Evolutionary conservation across 1,140 invertebrate genomes (phyloP), one percentile per base, ranked within the genome.

Genomic region (Trichomalopsis sarcophagae): DNA sequence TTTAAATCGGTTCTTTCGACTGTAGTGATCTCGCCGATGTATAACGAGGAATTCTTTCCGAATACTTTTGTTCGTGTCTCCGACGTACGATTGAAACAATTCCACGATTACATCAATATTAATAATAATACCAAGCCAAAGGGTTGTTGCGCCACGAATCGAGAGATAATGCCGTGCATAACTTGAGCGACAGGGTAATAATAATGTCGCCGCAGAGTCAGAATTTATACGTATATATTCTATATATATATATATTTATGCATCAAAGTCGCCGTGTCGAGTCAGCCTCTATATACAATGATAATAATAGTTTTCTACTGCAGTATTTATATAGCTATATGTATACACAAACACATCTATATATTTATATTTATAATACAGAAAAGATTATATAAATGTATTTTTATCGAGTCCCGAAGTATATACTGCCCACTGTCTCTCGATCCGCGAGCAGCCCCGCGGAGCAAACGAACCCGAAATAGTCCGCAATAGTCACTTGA

Each of bases 401-500:
- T 87, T 87, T 89, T 87, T 87, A 88, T 84, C 87, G 71, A 84
- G 69, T 77, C 84, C 78, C 76, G 33, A 30, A 77, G 76, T 82
- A 66, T 77, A 66, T 40, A 47, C 55, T 83, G 86, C 86, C 81
- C 85, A 80, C 33, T 83, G 71, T 84, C 82, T 86, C 84, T 86
- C 84, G 80, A 27, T 78, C 82, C 78, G 81, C 84, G 80, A n/a
- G 66, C 79, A 47, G 73, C 81, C 86, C 77, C 78, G 44, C 47
- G 81, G 80, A 79, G 14, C 66, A 27, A 62, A 78, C 47, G 62
- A 77, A 81, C 86, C 87, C 86, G 87, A 81, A 86, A 92, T 93
- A 92, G 92, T 93, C 91, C 89, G 89, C 92, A 92, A 93, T 92
- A 93, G 92, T 93, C 92, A 93, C 88, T 89, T 87, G 81, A 86